A percentile compares a stretch with the other conserved stretches of the same genome.
Conservation (phyloP, 23 tunicate genomes). For the Diplosoma virens region DNA sequence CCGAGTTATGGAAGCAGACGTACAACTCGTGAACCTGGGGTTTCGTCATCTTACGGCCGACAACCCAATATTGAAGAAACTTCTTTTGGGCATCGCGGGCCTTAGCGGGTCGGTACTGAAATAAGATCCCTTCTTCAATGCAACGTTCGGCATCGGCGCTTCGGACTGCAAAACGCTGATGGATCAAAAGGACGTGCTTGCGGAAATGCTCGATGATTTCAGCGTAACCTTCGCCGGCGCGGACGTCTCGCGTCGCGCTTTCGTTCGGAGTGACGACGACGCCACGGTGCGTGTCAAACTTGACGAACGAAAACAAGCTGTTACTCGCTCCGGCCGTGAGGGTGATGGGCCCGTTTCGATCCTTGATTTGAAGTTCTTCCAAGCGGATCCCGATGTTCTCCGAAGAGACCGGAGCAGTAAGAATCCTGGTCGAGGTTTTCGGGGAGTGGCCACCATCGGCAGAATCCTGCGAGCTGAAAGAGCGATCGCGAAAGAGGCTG, state of each 20-base stretch:
- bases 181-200: constrained; percentile 29
- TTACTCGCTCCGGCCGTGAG: constrained; percentile 36
- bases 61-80: constrained; percentile 62
- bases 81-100: neutral
- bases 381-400: neutral
- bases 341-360: neutral
- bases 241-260: neutral
- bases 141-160: constrained; percentile 9
- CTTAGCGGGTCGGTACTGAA: constrained; percentile 26
- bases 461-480: constrained; percentile 53
- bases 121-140: constrained; percentile 55
- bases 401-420: neutral
- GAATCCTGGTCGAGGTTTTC: neutral
- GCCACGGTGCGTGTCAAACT: constrained; percentile 32
- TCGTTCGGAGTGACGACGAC: constrained; percentile 36
- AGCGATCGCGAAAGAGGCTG: constrained; percentile 53
- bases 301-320: constrained; percentile 39
- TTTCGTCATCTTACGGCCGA: constrained; percentile 18
- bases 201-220: constrained; percentile 34
- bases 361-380: neutral
- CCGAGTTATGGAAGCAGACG: constrained; percentile 53
- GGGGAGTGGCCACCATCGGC: constrained; percentile 17
- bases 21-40: constrained; percentile 40
- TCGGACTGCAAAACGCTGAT: constrained; percentile 21
- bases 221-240: constrained; percentile 5